phyloP scores from a whole-genome alignment of 2,888 invertebrate species.

The Cephus spinipes region DNA sequence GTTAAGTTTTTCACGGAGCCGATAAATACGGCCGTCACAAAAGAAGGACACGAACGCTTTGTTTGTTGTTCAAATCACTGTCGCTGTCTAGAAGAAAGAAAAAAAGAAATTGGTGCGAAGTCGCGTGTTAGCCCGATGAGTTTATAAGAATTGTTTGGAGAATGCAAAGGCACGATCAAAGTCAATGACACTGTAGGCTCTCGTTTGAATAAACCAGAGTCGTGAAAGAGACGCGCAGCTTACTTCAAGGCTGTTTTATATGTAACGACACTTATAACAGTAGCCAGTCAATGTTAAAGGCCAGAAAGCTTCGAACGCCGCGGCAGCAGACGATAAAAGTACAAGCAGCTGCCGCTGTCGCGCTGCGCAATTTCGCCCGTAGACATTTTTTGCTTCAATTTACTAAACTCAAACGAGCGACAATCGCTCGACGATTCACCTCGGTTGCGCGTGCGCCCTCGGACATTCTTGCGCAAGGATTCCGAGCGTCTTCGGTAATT shows the following conservation, averaged over 20 bases:
- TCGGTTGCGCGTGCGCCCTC: slow-evolving; percentile 25
- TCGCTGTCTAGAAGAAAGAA: background rate
- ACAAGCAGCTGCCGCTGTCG: slow-evolving; percentile 26
- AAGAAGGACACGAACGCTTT: background rate
- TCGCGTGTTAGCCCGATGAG: background rate
- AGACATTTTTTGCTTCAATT: slow-evolving; percentile 41
- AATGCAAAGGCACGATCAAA: slow-evolving; percentile 4
- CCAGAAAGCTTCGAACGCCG: slow-evolving; percentile 5
- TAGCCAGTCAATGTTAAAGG: background rate
- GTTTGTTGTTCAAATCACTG: background rate
- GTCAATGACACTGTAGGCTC: slow-evolving; percentile 10
- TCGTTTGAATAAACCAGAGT: slow-evolving; percentile 11
- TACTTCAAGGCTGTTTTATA: background rate
- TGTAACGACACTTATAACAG: background rate
- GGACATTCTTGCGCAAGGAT: slow-evolving; percentile 31
- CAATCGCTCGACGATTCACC: slow-evolving; percentile 24
- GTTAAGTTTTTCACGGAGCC: background rate
- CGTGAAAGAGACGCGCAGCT: background rate
- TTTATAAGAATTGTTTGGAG: background rate
- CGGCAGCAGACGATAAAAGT: background rate
- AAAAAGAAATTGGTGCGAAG: background rate
- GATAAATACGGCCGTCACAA: background rate
- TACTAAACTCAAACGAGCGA: slow-evolving; percentile 35
- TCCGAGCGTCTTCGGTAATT: slow-evolving; percentile 40
- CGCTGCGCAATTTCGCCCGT: slow-evolving; percentile 23